These are phyloP conservation scores for Triops longicaudatus DNA, from an alignment of 1,140 invertebrate species.

Conservation along the genomic window DNA sequence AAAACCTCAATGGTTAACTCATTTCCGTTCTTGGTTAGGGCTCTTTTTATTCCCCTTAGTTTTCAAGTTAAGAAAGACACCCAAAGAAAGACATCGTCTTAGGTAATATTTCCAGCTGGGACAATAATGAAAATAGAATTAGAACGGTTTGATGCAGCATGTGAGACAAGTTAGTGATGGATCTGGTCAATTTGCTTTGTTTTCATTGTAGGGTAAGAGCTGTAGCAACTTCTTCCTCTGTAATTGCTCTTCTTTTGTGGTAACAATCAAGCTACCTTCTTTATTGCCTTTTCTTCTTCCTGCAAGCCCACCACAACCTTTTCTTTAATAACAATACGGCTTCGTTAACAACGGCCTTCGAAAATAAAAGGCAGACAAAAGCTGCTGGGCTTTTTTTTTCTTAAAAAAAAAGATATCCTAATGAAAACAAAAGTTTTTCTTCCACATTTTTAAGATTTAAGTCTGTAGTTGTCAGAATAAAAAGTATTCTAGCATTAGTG, in stretches of 20 bases:
- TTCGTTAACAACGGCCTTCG: not conserved
- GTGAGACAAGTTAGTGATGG: constrained; percentile 10
- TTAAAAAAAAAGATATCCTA: too few species aligned
- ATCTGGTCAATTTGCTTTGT: not conserved
- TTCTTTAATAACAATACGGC: not conserved
- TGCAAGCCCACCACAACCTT: not conserved
- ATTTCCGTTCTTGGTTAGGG: not conserved
- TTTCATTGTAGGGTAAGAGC: not conserved
- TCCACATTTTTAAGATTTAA: too few species aligned
- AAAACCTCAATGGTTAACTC: not conserved
- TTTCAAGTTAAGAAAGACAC: too few species aligned
- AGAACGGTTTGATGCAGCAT: not conserved
- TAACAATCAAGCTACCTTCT: not conserved
- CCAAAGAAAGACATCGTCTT: too few species aligned
- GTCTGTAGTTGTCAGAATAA: too few species aligned
- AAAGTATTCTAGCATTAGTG: too few species aligned
- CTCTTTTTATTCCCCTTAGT: too few species aligned
- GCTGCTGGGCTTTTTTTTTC: not conserved
- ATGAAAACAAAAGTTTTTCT: too few species aligned
- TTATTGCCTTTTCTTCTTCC: not conserved
- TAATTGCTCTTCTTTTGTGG: not conserved
- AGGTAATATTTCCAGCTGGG: not conserved
- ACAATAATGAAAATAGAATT: not conserved
- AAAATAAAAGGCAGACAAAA: not conserved
- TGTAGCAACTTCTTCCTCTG: not conserved